Conservation (phyloP, 2,888 invertebrate genomes). For the Thymelicus sylvestris region DNA sequence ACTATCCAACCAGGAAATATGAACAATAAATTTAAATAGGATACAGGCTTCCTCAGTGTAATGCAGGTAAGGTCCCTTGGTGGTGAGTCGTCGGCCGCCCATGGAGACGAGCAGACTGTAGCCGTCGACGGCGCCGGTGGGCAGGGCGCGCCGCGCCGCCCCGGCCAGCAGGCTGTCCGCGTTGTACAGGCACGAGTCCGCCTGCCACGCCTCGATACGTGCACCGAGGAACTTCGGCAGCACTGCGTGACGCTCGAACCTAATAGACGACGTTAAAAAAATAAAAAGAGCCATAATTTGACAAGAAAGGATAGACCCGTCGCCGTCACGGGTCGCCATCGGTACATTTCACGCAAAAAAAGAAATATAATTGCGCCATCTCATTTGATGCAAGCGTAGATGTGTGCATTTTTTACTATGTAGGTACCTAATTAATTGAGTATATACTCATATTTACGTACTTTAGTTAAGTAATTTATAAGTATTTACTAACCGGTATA, state of each 20-base stretch:
- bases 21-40: conserved; percentile 72
- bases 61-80: conserved; percentile 89
- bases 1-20: no score
- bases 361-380: no score
- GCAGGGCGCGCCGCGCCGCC: conserved; percentile 93
- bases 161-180: conserved; percentile 94
- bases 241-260: conserved; percentile 97
- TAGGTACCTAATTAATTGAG: no score
- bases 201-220: conserved; percentile 94
- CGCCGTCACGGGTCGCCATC: no score
- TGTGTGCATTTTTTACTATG: no score
- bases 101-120: conserved; percentile 96
- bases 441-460: no score
- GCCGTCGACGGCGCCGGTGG: conserved; percentile 90
- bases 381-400: no score
- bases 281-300: not conserved
- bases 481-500: conserved; percentile 87
- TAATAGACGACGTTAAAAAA: conserved; percentile 51
- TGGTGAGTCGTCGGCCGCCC: conserved; percentile 92
- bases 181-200: conserved; percentile 96
- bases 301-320: no score
- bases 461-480: not conserved
- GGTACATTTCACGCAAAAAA: no score
- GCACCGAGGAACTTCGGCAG: conserved; percentile 96
- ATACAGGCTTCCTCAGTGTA: conserved; percentile 99